phyloP scores from a whole-genome alignment of 2,797 vertebrate genomes.

The Pseudomugil tenellus region DNA sequence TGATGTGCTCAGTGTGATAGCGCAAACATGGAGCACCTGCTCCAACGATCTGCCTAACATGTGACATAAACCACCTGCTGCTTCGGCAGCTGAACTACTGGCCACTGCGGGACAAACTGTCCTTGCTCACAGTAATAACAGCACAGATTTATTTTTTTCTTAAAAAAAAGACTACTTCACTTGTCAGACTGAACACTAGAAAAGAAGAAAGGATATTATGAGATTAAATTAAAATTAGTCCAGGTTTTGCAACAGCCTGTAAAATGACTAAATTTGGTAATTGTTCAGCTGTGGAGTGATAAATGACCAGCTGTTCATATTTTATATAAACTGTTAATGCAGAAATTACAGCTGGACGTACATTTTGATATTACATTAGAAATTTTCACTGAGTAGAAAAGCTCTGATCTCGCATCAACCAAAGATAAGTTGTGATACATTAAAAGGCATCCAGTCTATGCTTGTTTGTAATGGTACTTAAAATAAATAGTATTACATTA shows the following conservation, averaged over 20 bases:
- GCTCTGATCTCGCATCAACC: conserved; percentile 11
- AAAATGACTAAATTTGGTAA: conserved; percentile 10
- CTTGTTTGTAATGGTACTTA: conserved; percentile 61
- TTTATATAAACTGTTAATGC: conserved; percentile 11
- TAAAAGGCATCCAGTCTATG: conserved; percentile 77
- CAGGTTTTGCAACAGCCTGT: background rate
- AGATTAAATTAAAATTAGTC: conserved; percentile 10
- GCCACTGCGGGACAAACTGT: conserved; percentile 32
- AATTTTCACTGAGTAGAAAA: background rate
- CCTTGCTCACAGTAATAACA: conserved; percentile 44
- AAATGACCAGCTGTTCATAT: conserved; percentile 29
- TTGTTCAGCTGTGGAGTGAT: conserved; percentile 8
- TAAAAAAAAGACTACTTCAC: conserved; percentile 41
- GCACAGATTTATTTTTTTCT: conserved; percentile 36
- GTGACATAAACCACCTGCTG: conserved; percentile 64
- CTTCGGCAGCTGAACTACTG: conserved; percentile 51
- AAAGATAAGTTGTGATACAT: conserved; percentile 38
- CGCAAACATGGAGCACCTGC: conserved; percentile 62
- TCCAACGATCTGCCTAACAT: conserved; percentile 59
- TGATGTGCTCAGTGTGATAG: conserved; percentile 55
- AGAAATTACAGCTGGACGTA: background rate
- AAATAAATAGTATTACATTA: conserved; percentile 59
- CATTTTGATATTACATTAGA: background rate
- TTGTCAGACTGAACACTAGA: conserved; percentile 23
- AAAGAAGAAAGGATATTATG: conserved; percentile 5